Conservation (phyloP, 2,888 invertebrate genomes). For the Eristalis arbustorum region DNA sequence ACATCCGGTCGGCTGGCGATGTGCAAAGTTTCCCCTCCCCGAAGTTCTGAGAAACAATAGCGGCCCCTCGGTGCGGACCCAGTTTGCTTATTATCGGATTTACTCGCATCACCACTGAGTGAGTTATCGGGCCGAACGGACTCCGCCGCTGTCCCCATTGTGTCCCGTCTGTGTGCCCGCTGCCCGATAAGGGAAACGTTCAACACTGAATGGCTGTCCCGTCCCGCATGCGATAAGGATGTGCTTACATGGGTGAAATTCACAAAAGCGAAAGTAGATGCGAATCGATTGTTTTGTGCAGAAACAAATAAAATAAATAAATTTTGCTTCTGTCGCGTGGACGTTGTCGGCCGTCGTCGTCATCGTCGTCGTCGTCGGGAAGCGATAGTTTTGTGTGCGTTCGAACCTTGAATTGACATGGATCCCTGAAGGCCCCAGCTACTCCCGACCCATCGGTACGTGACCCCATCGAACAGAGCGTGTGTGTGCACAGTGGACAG, state of each 20-base stretch:
- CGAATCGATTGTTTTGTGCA: slow-evolving; percentile 51
- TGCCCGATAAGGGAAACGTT: slow-evolving; percentile 14
- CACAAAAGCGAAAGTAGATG: slow-evolving; percentile 22
- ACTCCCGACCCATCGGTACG: slow-evolving; percentile 16
- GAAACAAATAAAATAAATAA: not conserved
- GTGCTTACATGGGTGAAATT: slow-evolving; percentile 34
- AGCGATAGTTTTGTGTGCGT: slow-evolving; percentile 5
- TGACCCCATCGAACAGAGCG: slow-evolving; percentile 7
- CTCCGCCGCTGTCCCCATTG: slow-evolving; percentile 5
- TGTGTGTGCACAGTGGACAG: slow-evolving; percentile 20
- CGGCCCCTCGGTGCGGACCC: not conserved
- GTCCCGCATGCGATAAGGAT: slow-evolving; percentile 37
- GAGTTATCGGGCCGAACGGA: slow-evolving; percentile 20
- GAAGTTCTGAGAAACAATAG: slow-evolving; percentile 5
- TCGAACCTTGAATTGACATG: slow-evolving; percentile 49
- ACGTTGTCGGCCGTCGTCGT: not conserved
- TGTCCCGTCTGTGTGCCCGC: not conserved
- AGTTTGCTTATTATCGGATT: slow-evolving; percentile 20
- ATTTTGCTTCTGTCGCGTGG: not conserved
- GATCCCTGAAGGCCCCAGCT: slow-evolving; percentile 38
- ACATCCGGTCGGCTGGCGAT: slow-evolving; percentile 18
- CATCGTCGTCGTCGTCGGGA: not conserved
- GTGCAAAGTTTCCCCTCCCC: slow-evolving; percentile 36
- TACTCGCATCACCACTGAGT: slow-evolving; percentile 10
- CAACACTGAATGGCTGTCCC: slow-evolving; percentile 34